Evolutionary conservation across 2,797 vertebrate species (phyloP).

Genomic region (Danio aesculapii): DNA sequence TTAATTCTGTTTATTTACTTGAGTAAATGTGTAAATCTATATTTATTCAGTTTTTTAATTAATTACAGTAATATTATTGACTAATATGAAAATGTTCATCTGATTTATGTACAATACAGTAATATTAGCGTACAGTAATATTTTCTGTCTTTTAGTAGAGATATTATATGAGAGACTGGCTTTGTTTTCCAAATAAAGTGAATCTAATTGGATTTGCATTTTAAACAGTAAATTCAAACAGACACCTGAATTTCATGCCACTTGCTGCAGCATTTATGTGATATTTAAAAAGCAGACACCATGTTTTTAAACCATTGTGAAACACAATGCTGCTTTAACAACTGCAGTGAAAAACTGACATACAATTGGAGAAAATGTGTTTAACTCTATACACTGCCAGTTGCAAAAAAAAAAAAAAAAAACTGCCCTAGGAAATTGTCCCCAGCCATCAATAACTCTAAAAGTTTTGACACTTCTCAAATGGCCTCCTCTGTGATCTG

Average conservation of each 20-base stretch:
- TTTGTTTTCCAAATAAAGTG: too few species aligned
- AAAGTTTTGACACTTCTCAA: constrained; percentile 49
- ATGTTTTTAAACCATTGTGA: not conserved
- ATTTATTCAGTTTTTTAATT: too few species aligned
- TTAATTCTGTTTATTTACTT: too few species aligned
- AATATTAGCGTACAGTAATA: too few species aligned
- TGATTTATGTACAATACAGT: too few species aligned
- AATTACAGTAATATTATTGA: too few species aligned
- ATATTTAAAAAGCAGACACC: not conserved
- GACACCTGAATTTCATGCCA: not conserved
- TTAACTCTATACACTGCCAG: not conserved
- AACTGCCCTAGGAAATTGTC: constrained; percentile 32
- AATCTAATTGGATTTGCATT: too few species aligned
- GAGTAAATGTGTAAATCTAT: too few species aligned
- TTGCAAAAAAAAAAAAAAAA: not conserved
- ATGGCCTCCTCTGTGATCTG: constrained; percentile 31
- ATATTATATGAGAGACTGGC: too few species aligned
- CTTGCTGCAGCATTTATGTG: not conserved
- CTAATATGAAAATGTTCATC: too few species aligned
- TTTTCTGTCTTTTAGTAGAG: too few species aligned
- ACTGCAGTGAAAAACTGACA: not conserved
- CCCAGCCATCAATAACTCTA: constrained; percentile 35
- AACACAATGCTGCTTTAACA: constrained; percentile 2
- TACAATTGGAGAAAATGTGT: not conserved
- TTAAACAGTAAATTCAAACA: too few species aligned